Evolutionary conservation across 2,113 vertebrate genomes (phyloP).

Genomic region (Delphinapterus leucas): DNA sequence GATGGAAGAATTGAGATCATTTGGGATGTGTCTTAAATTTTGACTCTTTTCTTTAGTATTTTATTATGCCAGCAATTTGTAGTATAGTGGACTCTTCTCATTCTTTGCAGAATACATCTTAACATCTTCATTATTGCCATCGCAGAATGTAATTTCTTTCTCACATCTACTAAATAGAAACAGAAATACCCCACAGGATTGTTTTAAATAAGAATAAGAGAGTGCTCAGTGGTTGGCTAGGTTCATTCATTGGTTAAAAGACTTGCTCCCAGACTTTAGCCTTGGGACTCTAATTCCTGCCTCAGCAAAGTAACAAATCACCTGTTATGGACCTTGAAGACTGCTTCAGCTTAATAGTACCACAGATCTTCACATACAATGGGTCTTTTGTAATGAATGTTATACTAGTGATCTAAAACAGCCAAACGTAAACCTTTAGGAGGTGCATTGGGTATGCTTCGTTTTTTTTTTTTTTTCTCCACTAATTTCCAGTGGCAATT

Average conservation of each 20-base stretch:
- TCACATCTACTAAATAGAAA: neutral
- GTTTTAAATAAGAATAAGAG: neutral
- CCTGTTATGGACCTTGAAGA: neutral
- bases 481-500: neutral
- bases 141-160: neutral
- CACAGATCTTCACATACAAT: neutral
- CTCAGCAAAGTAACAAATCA: neutral
- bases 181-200: neutral
- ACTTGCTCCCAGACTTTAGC: neutral
- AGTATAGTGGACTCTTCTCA: neutral
- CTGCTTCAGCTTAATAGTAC: neutral
- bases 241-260: neutral
- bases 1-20: neutral
- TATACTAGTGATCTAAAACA: neutral
- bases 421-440: neutral
- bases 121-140: neutral
- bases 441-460: neutral
- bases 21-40: neutral
- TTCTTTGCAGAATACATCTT: neutral
- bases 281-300: neutral
- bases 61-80: neutral
- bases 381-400: neutral
- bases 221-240: neutral
- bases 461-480: neutral
- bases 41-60: neutral